Conservation (phyloP, 2,888 invertebrate genomes). For the Unio delphinus region DNA sequence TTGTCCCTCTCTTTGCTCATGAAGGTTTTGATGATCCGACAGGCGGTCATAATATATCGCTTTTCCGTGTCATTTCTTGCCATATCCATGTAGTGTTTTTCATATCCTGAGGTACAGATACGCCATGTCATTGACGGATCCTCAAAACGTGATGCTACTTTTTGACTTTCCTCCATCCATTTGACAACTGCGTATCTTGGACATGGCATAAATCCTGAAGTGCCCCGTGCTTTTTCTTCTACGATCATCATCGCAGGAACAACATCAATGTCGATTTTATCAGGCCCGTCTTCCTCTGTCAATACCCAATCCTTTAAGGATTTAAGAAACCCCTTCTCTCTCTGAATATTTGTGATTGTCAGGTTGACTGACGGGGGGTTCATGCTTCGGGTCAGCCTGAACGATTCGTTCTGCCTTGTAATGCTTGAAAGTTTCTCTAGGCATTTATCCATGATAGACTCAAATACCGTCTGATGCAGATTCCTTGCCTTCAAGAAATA, state of each 20-base stretch:
- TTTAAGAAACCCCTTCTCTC: background rate
- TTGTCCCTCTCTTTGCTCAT: no score
- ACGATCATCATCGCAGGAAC: slow-evolving; percentile 36
- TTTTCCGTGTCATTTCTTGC: slow-evolving; percentile 16
- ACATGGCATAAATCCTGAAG: slow-evolving; percentile 16
- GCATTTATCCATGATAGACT: slow-evolving; percentile 16
- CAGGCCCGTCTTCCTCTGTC: background rate
- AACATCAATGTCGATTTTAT: slow-evolving; percentile 35
- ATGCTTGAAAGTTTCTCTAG: background rate
- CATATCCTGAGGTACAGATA: slow-evolving; percentile 36
- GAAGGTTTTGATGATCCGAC: slow-evolving; percentile 36
- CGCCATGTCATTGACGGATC: slow-evolving; percentile 32
- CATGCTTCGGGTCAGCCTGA: slow-evolving; percentile 17
- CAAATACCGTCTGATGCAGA: slow-evolving; percentile 14
- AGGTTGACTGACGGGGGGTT: slow-evolving; percentile 31
- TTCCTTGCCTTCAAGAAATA: slow-evolving; percentile 14
- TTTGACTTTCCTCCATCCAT: slow-evolving; percentile 25
- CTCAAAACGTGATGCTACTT: slow-evolving; percentile 1
- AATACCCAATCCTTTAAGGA: background rate
- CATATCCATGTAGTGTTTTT: slow-evolving; percentile 38
- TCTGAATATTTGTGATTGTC: slow-evolving; percentile 7
- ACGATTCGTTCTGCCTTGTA: background rate
- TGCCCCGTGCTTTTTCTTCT: slow-evolving; percentile 18
- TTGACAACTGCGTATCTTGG: slow-evolving; percentile 39
- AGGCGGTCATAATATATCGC: slow-evolving; percentile 35